Conservation (phyloP, 2,888 invertebrate species). For the Lasioglossum morio region DNA sequence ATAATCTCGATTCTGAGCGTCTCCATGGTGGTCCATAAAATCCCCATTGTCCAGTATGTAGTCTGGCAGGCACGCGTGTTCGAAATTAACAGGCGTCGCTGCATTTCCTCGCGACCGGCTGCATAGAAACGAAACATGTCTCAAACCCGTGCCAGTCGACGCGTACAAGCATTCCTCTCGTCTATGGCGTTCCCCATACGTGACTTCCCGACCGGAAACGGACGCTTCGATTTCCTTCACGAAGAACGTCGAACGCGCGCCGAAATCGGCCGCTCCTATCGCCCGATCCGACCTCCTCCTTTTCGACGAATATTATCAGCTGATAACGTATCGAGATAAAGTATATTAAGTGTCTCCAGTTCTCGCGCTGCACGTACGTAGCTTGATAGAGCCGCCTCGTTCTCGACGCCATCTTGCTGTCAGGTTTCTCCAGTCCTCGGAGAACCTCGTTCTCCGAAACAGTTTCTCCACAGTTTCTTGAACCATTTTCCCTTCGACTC, state of each 20-base stretch:
- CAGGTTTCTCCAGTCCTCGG: neutral
- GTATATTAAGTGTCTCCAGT: constrained; percentile 8
- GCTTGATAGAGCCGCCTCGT: neutral
- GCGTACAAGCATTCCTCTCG: constrained; percentile 41
- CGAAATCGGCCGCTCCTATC: constrained; percentile 35
- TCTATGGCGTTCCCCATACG: constrained; percentile 44
- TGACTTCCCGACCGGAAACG: constrained; percentile 69
- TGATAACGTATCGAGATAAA: constrained; percentile 49
- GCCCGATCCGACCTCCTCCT: constrained; percentile 18
- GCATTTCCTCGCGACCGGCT: constrained; percentile 36
- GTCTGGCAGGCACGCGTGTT: constrained; percentile 19
- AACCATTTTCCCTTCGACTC: neutral
- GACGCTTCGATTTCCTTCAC: constrained; percentile 47
- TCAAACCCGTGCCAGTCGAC: neutral
- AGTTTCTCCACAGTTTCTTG: no score
- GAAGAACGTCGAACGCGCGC: constrained; percentile 19
- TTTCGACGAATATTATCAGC: constrained; percentile 44
- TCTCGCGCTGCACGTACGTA: neutral
- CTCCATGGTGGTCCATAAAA: neutral
- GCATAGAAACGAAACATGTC: constrained; percentile 41
- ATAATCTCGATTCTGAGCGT: neutral
- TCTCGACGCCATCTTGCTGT: neutral
- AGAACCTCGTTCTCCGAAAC: neutral
- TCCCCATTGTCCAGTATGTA: neutral
- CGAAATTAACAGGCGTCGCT: constrained; percentile 23